Evolutionary conservation across 2,797 vertebrate genomes (phyloP), one percentile per base, ranked within the genome.

Genomic region (Cryptoblepharus egeriae): DNA sequence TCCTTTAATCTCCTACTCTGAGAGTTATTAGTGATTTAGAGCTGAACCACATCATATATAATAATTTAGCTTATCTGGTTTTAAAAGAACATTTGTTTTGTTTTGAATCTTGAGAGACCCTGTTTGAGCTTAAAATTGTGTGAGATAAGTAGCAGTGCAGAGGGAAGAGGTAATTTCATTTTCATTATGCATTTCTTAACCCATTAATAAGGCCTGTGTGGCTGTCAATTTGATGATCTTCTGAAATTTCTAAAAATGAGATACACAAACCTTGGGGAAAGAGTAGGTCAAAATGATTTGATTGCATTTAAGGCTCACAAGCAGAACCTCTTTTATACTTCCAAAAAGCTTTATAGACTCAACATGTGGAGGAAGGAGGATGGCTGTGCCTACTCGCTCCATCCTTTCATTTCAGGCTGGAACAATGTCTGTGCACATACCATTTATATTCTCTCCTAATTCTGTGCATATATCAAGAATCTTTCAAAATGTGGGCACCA

Each of bases 21-120:
- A 91, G 86, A 91, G 1, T 32, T 88, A 73, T 90, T 94, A 93
- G 88, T 83, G 82, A 89, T 93, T 93, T 93, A 84, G 79, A 87
- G 85, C 77, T 86, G 63, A 89, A 85, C 92, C 58, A 3, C 81
- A 42, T 89, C 91, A 89, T 89, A 92, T 91, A 86, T 90, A 93
- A 88, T 90, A 89, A 89, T 91, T 94, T 91, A 88, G 2, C 30
- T 92, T 92, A 92, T 90, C 83, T 90, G 87, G 16, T 82, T 88
- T 88, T 92, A 90, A 90, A 90, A 88, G 84, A 90, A 85, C 30
- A 70, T 84, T 87, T 90, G 49, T 91, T 91, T 88, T 88, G 13
- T 86, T 87, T 89, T 88, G 84, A 89, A 82, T 90, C 80, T 90
- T 90, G 79, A 89, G 83, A 88, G 77, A 79, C 58, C 30, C 39